phyloP scores from a whole-genome alignment of 2,888 invertebrate species.

The Prenolepis imparis region DNA sequence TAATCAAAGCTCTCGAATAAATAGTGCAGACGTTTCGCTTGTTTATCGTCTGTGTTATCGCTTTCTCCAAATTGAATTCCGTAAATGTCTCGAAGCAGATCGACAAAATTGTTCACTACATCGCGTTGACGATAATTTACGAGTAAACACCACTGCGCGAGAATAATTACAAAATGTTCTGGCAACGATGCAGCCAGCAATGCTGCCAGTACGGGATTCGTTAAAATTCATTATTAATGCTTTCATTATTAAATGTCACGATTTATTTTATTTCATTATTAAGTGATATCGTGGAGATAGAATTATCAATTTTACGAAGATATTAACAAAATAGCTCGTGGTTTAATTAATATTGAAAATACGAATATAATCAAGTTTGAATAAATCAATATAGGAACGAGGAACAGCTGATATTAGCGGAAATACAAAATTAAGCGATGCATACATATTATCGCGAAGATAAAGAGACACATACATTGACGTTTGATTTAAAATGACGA shows the following conservation, averaged over 20 bases:
- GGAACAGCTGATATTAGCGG: background rate
- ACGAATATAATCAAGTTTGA: background rate
- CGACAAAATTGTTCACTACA: constrained; percentile 59
- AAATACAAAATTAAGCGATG: constrained; percentile 34
- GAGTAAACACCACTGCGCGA: constrained; percentile 56
- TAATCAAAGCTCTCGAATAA: constrained; percentile 1
- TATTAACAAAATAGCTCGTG: background rate
- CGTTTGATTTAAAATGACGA: constrained; percentile 10
- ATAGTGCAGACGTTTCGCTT: background rate
- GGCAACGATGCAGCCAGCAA: constrained; percentile 24
- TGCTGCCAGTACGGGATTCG: constrained; percentile 35
- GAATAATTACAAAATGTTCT: constrained; percentile 65
- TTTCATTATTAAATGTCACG: constrained; percentile 5
- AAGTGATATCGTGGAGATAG: background rate
- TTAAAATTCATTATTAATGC: constrained; percentile 25
- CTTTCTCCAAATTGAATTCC: constrained; percentile 37
- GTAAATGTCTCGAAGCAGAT: constrained; percentile 58
- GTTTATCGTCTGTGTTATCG: constrained; percentile 4
- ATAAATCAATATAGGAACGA: constrained; percentile 25
- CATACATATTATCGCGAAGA: constrained; percentile 7
- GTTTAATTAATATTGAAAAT: constrained; percentile 36
- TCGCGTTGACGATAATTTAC: constrained; percentile 61
- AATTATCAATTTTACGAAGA: background rate
- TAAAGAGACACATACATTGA: constrained; percentile 28
- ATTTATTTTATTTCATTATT: constrained; percentile 22